Conservation (phyloP, 1,140 invertebrate genomes). For the Meloidogyne floridensis region DNA sequence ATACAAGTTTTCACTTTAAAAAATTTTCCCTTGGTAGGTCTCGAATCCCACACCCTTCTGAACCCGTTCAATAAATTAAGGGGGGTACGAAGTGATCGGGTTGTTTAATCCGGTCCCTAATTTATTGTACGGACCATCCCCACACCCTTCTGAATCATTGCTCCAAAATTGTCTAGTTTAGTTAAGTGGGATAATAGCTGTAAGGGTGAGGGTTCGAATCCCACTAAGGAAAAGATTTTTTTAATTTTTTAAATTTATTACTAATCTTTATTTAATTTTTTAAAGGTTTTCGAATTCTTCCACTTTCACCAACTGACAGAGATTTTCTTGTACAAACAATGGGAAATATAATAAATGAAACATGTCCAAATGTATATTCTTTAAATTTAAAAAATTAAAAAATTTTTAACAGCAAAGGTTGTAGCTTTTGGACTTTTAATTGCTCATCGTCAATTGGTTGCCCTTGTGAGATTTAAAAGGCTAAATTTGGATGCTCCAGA, state of each 20-base stretch:
- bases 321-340: conserved; percentile 53
- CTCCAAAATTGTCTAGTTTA: not conserved
- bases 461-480: conserved; percentile 49
- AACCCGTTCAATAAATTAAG: too few species aligned
- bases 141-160: not conserved
- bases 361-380: conserved; percentile 43
- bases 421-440: conserved; percentile 52
- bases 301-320: conserved; percentile 43
- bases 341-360: conserved; percentile 47
- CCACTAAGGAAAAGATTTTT: too few species aligned
- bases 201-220: not conserved
- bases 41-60: too few species aligned
- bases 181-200: too few species aligned
- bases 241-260: not conserved
- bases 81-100: too few species aligned
- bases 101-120: too few species aligned
- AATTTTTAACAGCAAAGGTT: conserved; percentile 37
- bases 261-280: conserved; percentile 24
- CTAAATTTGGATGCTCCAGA: conserved; percentile 48
- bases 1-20: too few species aligned
- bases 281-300: conserved; percentile 51
- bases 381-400: not conserved
- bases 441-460: conserved; percentile 52
- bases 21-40: too few species aligned
- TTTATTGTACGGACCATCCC: too few species aligned